Evolutionary conservation across 1,140 invertebrate genomes (phyloP).

Genomic region (Oedothorax gibbosus): DNA sequence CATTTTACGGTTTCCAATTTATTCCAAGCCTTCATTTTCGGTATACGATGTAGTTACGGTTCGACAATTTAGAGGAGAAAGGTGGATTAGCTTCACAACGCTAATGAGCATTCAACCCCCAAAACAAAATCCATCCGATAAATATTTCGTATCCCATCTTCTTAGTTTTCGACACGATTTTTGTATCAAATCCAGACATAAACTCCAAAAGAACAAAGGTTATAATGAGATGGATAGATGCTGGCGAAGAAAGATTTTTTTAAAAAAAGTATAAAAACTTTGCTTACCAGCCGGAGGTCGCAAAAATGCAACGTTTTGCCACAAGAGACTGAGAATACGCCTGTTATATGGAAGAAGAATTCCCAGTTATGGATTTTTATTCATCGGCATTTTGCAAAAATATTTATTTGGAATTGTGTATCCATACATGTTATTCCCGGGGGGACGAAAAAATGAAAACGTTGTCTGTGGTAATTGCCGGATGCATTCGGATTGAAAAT

Average conservation of each 20-base stretch:
- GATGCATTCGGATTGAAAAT: conserved; percentile 31
- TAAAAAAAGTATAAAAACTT: not conserved
- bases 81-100: conserved; percentile 45
- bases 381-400: not conserved
- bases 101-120: conserved; percentile 55
- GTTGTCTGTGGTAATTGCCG: conserved; percentile 6
- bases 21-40: conserved; percentile 60
- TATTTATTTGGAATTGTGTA: not conserved
- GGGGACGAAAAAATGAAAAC: conserved; percentile 1
- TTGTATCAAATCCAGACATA: conserved; percentile 21
- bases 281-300: not conserved
- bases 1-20: conserved; percentile 53
- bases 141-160: conserved; percentile 38
- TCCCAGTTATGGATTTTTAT: not conserved
- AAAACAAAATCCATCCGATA: conserved; percentile 21
- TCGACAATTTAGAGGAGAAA: conserved; percentile 50
- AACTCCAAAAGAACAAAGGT: conserved; percentile 43
- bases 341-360: not conserved
- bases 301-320: conserved; percentile 9
- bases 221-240: conserved; percentile 48
- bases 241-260: conserved; percentile 17
- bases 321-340: not conserved
- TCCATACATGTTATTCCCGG: not conserved
- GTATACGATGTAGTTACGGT: conserved; percentile 40
- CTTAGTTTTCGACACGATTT: not conserved